These are phyloP conservation scores for Synergus japonicus DNA, from an alignment of 2,888 invertebrate species.

Conservation along the genomic window DNA sequence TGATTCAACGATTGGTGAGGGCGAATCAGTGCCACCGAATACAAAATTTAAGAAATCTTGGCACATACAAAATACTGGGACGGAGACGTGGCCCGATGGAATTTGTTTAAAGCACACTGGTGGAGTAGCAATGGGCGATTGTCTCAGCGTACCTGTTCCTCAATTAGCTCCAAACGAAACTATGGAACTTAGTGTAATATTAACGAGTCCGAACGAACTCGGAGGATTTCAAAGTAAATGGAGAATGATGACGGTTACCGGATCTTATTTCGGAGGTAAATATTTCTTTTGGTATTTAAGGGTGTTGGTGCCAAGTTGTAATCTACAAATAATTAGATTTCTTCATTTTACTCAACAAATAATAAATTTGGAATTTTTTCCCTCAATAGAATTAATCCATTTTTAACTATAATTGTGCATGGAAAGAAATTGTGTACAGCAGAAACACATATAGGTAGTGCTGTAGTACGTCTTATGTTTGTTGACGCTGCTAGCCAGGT, in stretches of 20 bases:
- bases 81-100: conserved; percentile 91
- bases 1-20: conserved; percentile 88
- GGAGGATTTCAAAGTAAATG: conserved; percentile 93
- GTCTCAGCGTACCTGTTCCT: conserved; percentile 82
- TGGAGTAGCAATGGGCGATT: conserved; percentile 83
- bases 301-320: no score
- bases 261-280: conserved; percentile 94
- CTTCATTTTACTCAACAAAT: no score
- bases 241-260: conserved; percentile 91
- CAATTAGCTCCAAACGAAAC: conserved; percentile 87
- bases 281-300: conserved; percentile 15
- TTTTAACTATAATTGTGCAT: no score
- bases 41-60: conserved; percentile 91
- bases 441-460: no score
- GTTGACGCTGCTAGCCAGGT: no score
- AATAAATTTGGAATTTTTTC: no score
- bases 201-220: conserved; percentile 86
- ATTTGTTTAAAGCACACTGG: conserved; percentile 88
- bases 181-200: conserved; percentile 87
- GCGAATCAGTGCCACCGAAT: conserved; percentile 85
- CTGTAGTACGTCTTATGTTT: no score
- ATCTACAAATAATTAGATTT: no score
- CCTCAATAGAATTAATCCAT: no score
- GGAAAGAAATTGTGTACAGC: no score
- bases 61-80: conserved; percentile 92